Evolutionary conservation across 2,113 vertebrate species (phyloP).

Genomic region (Anser cygnoides): DNA sequence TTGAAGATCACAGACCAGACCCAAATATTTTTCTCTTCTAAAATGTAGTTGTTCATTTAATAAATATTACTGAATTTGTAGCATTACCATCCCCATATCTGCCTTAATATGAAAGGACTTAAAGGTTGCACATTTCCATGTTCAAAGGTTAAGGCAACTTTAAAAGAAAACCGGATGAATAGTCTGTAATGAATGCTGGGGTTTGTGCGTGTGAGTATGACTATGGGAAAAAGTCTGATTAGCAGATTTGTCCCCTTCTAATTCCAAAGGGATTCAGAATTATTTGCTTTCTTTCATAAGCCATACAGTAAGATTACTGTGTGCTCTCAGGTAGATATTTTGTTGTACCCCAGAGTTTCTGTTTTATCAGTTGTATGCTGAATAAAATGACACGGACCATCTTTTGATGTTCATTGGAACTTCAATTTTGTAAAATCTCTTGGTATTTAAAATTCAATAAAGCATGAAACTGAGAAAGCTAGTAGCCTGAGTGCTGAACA

Average conservation of each 20-base stretch:
- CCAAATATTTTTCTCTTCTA: neutral
- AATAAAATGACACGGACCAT: neutral
- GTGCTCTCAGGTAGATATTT: neutral
- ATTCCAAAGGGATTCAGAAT: neutral
- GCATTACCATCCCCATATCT: neutral
- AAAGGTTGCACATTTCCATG: neutral
- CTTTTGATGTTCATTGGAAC: neutral
- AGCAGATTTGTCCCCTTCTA: neutral
- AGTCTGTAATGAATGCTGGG: neutral
- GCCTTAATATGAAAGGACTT: neutral
- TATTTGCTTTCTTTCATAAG: neutral
- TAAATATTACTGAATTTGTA: neutral
- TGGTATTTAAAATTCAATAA: neutral
- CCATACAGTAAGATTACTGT: neutral
- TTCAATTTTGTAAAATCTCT: neutral
- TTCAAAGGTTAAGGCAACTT: neutral
- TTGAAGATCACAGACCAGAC: neutral
- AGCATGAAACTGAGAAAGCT: neutral
- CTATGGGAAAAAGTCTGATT: neutral
- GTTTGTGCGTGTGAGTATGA: accelerated
- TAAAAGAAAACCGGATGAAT: neutral
- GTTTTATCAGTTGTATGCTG: neutral
- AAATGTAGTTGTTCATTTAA: neutral
- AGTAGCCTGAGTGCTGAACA: neutral
- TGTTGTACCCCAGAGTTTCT: neutral